Conservation (phyloP, 2,888 invertebrate species). For the Polydrusus cervinus region DNA sequence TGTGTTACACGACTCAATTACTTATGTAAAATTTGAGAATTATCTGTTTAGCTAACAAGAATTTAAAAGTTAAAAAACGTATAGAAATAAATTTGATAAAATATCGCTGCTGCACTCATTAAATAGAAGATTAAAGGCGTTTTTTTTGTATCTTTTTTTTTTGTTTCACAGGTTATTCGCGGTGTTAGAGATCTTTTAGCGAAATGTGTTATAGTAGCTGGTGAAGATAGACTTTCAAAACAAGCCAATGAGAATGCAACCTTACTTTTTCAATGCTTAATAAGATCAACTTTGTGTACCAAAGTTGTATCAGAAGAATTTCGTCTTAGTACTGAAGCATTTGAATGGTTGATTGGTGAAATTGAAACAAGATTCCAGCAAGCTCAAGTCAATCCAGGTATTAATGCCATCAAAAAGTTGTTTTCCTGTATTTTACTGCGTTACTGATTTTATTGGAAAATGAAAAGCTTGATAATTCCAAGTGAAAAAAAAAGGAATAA, state of each 20-base stretch:
- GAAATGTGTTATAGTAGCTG: slow-evolving; percentile 94
- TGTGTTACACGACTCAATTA: not conserved
- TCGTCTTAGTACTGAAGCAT: slow-evolving; percentile 94
- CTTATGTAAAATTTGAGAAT: not conserved
- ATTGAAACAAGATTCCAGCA: slow-evolving; percentile 99
- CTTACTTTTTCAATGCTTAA: slow-evolving; percentile 94
- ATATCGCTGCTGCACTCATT: too few species aligned
- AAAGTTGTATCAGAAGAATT: slow-evolving; percentile 98
- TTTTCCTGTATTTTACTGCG: not conserved
- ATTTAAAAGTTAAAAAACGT: too few species aligned
- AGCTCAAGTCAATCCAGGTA: slow-evolving; percentile 87
- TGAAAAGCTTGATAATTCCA: too few species aligned
- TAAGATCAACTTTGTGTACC: slow-evolving; percentile 95
- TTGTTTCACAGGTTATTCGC: slow-evolving; percentile 79
- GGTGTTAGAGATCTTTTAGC: slow-evolving; percentile 91
- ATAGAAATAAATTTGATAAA: too few species aligned
- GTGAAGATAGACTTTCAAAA: slow-evolving; percentile 94
- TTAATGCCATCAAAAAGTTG: not conserved
- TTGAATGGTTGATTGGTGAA: slow-evolving; percentile 99
- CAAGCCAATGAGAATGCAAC: slow-evolving; percentile 99
- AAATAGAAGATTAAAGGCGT: too few species aligned
- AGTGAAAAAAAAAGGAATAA: too few species aligned
- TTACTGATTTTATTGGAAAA: not conserved
- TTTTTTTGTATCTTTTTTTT: too few species aligned
- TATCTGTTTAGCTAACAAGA: too few species aligned